Percentiles rank a stretch among this genome's conserved stretches.
Evolutionary conservation across 1,140 invertebrate species (phyloP).

Genomic region (Zeugodacus cucurbitae): DNA sequence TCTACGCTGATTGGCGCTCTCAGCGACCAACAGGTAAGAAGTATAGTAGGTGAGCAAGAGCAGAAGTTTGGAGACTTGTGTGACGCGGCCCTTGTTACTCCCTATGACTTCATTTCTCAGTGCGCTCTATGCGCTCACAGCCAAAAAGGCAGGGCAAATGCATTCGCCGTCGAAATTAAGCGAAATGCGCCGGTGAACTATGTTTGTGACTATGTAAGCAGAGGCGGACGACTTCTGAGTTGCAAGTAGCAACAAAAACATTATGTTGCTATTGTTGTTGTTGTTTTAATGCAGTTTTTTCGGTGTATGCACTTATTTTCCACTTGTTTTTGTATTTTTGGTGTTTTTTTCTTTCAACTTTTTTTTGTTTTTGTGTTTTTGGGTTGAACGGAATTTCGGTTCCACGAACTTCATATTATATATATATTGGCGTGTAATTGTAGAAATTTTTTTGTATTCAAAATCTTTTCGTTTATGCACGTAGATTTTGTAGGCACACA

Average conservation of each 20-base stretch:
- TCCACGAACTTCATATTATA: slow-evolving; percentile 8
- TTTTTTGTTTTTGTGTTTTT: slow-evolving; percentile 5
- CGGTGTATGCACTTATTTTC: neutral
- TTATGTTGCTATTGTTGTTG: neutral
- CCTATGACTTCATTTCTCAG: neutral
- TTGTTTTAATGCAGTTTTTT: slow-evolving; percentile 41
- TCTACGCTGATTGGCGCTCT: neutral
- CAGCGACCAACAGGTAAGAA: neutral
- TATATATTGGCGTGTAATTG: slow-evolving; percentile 15
- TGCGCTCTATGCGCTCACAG: neutral
- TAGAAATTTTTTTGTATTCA: neutral
- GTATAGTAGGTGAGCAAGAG: neutral
- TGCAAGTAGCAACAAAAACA: neutral
- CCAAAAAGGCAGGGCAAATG: neutral
- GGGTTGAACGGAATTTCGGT: slow-evolving; percentile 3
- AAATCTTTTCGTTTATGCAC: neutral
- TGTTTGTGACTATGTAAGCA: no score
- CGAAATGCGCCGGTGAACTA: neutral
- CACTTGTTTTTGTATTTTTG: neutral
- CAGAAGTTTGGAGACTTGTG: neutral
- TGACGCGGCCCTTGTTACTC: neutral
- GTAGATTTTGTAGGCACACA: neutral
- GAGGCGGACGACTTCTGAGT: no score
- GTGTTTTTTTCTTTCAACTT: neutral
- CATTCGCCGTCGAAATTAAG: neutral